phyloP scores from a whole-genome alignment of 2,888 invertebrate genomes.

The Drosophila tanythrix region DNA sequence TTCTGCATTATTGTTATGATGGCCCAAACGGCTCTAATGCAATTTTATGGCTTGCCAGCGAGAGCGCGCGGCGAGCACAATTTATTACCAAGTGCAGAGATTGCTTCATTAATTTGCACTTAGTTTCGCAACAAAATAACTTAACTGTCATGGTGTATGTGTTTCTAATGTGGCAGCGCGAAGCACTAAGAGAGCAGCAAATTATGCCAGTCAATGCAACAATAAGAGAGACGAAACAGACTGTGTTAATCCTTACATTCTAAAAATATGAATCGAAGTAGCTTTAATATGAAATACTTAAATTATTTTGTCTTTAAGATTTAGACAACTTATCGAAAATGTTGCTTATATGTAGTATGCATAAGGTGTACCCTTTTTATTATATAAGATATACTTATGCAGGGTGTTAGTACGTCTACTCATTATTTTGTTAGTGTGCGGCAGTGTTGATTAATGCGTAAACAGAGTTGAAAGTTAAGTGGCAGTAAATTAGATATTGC shows the following conservation, averaged over 20 bases:
- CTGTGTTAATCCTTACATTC: neutral
- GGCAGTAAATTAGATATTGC: neutral
- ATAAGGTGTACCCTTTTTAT: neutral
- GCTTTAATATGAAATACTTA: neutral
- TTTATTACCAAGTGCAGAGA: conserved; percentile 55
- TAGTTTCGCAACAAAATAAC: conserved; percentile 31
- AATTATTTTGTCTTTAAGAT: neutral
- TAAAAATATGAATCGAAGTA: neutral
- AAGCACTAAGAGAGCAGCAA: neutral
- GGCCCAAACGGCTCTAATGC: conserved; percentile 62
- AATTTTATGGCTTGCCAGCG: conserved; percentile 52
- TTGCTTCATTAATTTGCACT: conserved; percentile 63
- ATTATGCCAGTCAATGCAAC: conserved; percentile 15
- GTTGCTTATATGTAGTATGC: neutral
- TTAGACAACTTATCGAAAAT: neutral
- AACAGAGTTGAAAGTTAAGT: neutral
- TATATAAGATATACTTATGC: neutral
- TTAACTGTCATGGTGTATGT: conserved; percentile 1
- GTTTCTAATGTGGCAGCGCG: neutral
- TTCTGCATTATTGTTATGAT: conserved; percentile 65
- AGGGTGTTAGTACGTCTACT: neutral
- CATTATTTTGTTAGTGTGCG: neutral
- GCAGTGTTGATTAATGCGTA: neutral
- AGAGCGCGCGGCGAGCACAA: conserved; percentile 19
- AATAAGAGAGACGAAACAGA: neutral